Percentiles rank a stretch among this genome's conserved stretches.
These are phyloP conservation scores for Colletes latitarsis DNA, from an alignment of 1,140 invertebrate genomes.

Conservation along the genomic window DNA sequence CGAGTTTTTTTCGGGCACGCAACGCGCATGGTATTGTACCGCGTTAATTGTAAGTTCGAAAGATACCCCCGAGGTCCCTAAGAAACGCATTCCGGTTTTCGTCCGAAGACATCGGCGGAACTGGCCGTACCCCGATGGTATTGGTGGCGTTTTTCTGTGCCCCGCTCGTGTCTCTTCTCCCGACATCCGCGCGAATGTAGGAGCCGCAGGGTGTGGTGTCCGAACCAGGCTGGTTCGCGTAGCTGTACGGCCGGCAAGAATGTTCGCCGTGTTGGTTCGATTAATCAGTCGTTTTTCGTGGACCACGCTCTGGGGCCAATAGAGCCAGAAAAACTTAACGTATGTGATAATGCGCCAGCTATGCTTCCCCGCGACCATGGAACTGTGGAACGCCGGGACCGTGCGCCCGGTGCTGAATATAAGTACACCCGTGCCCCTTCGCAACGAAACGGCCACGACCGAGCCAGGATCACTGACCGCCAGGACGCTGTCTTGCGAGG, in stretches of 20 bases:
- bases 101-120: slow-evolving; percentile 41
- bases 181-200: slow-evolving; percentile 57
- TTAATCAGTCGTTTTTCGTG: slow-evolving; percentile 69
- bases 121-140: slow-evolving; percentile 22
- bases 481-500: slow-evolving; percentile 60
- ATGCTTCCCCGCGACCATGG: slow-evolving; percentile 23
- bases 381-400: slow-evolving; percentile 9
- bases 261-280: slow-evolving; percentile 68
- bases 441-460: slow-evolving; percentile 24
- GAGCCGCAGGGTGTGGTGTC: slow-evolving; percentile 54
- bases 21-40: slow-evolving; percentile 29
- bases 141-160: slow-evolving; percentile 41
- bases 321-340: slow-evolving; percentile 67
- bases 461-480: slow-evolving; percentile 50
- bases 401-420: slow-evolving; percentile 4
- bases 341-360: slow-evolving; percentile 70
- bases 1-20: slow-evolving; percentile 11
- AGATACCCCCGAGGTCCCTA: background rate
- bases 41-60: slow-evolving; percentile 45
- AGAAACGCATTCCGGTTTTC: slow-evolving; percentile 56
- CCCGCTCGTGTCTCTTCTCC: slow-evolving; percentile 55
- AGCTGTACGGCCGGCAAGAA: slow-evolving; percentile 36
- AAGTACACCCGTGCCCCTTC: background rate
- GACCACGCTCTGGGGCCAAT: slow-evolving; percentile 61
- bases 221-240: slow-evolving; percentile 1